Evolutionary conservation across 2,797 vertebrate genomes (phyloP).

Genomic region (Scyliorhinus canicula): DNA sequence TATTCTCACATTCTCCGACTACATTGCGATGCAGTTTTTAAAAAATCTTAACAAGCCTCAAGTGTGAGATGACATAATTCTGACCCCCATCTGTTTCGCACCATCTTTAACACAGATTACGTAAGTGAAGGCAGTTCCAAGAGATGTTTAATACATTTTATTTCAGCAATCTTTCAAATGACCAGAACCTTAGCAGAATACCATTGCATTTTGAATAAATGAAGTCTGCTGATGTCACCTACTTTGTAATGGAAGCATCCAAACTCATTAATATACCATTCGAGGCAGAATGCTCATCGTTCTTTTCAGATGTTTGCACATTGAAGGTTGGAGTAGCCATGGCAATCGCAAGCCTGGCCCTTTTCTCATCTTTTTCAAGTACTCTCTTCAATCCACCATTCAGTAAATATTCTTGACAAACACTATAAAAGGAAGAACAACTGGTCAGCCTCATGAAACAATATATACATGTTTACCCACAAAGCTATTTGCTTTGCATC

Average conservation of each 20-base stretch:
- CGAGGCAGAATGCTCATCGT: conserved; percentile 7
- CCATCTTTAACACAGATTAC: not conserved
- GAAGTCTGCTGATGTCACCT: not conserved
- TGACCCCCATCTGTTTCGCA: not conserved
- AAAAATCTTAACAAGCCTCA: not conserved
- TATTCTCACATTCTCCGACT: not conserved
- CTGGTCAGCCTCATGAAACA: conserved; percentile 41
- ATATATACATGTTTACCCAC: conserved; percentile 38
- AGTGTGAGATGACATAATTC: not conserved
- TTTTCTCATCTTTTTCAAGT: conserved; percentile 89
- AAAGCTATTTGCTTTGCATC: not conserved
- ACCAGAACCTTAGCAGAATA: not conserved
- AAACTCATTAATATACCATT: conserved; percentile 23
- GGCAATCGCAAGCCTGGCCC: conserved; percentile 60
- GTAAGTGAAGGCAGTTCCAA: not conserved
- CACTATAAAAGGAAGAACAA: conserved; percentile 58
- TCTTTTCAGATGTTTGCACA: conserved; percentile 44
- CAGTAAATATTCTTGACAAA: conserved; percentile 93
- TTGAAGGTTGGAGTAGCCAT: conserved; percentile 60
- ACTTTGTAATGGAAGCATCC: conserved; percentile 29
- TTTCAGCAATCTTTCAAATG: not conserved
- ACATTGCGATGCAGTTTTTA: not conserved
- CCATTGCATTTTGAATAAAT: not conserved
- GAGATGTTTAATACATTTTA: not conserved
- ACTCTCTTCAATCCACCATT: conserved; percentile 89